Percentiles rank a stretch among this genome's conserved stretches.
Conservation (phyloP, 2,888 invertebrate genomes). For the Onthophagus sagittarius region DNA sequence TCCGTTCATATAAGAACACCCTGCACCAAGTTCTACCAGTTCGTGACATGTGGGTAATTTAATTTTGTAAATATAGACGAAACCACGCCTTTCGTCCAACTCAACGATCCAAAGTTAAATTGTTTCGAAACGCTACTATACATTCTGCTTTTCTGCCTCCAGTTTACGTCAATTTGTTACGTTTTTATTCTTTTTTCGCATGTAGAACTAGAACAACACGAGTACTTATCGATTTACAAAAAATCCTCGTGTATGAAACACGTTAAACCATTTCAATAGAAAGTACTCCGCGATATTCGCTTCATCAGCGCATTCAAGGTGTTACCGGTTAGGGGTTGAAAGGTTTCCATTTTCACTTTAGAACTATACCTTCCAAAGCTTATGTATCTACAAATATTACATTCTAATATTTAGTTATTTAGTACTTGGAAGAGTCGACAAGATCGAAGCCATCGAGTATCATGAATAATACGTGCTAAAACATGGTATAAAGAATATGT, state of each 20-base stretch:
- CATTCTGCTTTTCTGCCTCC: not conserved
- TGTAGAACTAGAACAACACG: not conserved
- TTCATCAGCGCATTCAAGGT: not conserved
- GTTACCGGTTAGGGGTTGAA: not conserved
- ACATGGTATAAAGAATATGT: too few relatives aligned
- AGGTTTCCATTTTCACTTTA: not conserved
- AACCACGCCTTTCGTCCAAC: not conserved
- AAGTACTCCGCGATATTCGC: not conserved
- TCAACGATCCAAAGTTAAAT: constrained; percentile 11
- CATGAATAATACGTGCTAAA: too few relatives aligned
- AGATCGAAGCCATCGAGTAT: too few relatives aligned
- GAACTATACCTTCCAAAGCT: not conserved
- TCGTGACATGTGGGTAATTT: constrained; percentile 15
- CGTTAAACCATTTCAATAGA: not conserved
- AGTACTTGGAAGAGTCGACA: too few relatives aligned
- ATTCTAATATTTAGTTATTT: too few relatives aligned
- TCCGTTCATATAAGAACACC: not conserved
- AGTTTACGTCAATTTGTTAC: not conserved
- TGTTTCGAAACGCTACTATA: not conserved
- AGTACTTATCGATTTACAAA: not conserved
- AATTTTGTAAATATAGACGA: constrained; percentile 17
- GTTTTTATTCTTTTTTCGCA: not conserved
- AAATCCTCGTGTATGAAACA: not conserved
- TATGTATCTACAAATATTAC: too few relatives aligned
- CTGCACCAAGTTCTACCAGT: not conserved